Evolutionary conservation across 2,113 vertebrate genomes (phyloP).

Genomic region (Apaloderma vittatum): DNA sequence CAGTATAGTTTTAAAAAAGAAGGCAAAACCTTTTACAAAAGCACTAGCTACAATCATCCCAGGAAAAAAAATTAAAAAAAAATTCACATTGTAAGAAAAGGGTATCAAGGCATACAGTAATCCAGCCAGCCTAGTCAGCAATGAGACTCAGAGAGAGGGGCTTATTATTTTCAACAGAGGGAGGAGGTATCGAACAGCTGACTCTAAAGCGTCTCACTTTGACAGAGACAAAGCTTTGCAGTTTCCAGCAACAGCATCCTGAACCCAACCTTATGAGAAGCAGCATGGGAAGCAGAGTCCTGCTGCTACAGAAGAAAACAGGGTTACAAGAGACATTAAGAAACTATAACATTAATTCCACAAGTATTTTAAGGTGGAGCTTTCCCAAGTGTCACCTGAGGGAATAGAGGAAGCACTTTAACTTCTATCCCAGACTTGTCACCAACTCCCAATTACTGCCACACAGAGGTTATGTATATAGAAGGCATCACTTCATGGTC

Average conservation of each 20-base stretch:
- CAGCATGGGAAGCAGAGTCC: not conserved
- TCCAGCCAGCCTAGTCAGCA: not conserved
- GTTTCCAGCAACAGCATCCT: not conserved
- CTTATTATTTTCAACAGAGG: not conserved
- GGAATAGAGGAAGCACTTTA: not conserved
- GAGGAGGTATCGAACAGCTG: not conserved
- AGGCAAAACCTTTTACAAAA: not conserved
- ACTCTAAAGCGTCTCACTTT: not conserved
- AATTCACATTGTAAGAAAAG: not conserved
- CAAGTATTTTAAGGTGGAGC: not conserved
- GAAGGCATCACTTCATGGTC: not conserved
- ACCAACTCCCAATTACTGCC: not conserved
- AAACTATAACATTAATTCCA: not conserved
- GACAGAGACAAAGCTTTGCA: not conserved
- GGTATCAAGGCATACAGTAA: not conserved
- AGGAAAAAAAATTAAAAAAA: not conserved
- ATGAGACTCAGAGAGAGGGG: rapidly evolving
- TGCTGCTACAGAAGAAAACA: not conserved
- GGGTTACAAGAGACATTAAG: not conserved
- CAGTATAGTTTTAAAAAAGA: not conserved
- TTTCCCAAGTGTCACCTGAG: not conserved
- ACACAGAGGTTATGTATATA: not conserved
- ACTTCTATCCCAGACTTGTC: not conserved
- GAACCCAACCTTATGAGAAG: not conserved
- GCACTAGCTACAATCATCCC: not conserved